Evolutionary conservation across 2,797 vertebrate species (phyloP), one percentile per base, ranked within the genome.

Genomic region (Pachyuromys duprasi): DNA sequence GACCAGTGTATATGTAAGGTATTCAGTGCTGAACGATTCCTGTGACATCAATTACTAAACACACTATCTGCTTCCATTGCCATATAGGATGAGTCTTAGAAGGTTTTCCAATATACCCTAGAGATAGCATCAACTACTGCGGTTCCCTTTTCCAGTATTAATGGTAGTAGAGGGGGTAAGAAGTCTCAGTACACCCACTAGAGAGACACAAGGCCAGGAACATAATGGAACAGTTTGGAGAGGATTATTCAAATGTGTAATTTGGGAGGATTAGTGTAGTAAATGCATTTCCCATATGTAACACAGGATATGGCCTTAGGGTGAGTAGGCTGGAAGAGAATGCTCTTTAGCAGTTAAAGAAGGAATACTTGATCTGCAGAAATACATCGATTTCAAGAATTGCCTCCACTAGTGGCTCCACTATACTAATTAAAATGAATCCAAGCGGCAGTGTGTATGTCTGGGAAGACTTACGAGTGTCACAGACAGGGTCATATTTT

Each of bases 401-500:
- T n/a, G n/a, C n/a, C n/a, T n/a, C n/a, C n/a, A n/a, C n/a, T n/a
- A n/a, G n/a, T n/a, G n/a, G n/a, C 36, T 92, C 60, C 82, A 13
- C 74, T 57, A 22, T 31, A 63, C 31, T 55, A 93, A 95, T 72
- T 94, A 93, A 96, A 97, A 94, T 87, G 63, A 82, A 82, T 86
- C 60, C 60, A 33, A 42, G 31, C 42, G 79, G 75, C 60, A 57
- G 28, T 53, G 80, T 95, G 69, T 63, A 74, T 82, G 12, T 67
- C 80, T 95, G 87, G 57, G 57, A 96, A 72, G 67, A 93, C 0
- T 39, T 67, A 0, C 3, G 76, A 18, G 22, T 81, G 91, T 94
- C 93, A 95, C 53, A 92, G 63, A 80, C 22, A 13, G 90, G 72
- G n/a, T 97, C 90, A 94, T 65, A 92, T 90, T 96, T 90, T 82